Evolutionary conservation across 2,888 invertebrate genomes (phyloP), one percentile per base, ranked within the genome.

Genomic region (Conistra vaccinii): DNA sequence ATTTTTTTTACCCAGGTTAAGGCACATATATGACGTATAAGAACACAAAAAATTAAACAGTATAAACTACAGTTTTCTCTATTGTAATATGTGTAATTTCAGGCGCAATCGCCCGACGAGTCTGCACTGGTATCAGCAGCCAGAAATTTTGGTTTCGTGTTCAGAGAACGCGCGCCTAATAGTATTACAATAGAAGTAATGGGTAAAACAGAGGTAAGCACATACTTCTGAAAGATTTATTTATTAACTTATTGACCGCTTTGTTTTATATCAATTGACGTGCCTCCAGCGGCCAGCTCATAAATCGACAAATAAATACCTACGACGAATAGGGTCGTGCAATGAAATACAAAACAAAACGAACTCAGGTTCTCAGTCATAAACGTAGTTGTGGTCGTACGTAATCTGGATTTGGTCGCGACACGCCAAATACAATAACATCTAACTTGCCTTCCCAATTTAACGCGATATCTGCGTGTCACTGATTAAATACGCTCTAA

Each of bases 21-120:
- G 6, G 20, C 39, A 10, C 20, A 3, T 26, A 42, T 39, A 61
- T 9, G 39, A 42, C 42, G 42, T 9, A 53, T 4, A 7, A 35
- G 1, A 39, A 39, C 7, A 10, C 10, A 23, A 5, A 5, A 55
- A 57, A 57, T 3, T 29, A 29, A 29, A 14, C 55, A 55, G 14
- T 5, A 42, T 1, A n/a, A n/a, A 39, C 7, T 42, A 42, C 20
- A 42, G 10, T 63, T 53, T 26, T 26, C 7, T 29, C 35, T 39
- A 58, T 35, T 14, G 20, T 20, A n/a, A 29, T n/a, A 45, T 51
- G 32, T 58, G 14, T 61, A 1, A 63, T 87, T 87, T 42, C 97
- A 97, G 97, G 99, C 99, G 32, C 99, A 99, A 94, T 99, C 99
- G 78, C 99, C 99, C 0, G 99, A 99, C 94, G 99, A 99, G 94